phyloP scores from a whole-genome alignment of 1,140 invertebrate genomes.

The Lycorma delicatula region DNA sequence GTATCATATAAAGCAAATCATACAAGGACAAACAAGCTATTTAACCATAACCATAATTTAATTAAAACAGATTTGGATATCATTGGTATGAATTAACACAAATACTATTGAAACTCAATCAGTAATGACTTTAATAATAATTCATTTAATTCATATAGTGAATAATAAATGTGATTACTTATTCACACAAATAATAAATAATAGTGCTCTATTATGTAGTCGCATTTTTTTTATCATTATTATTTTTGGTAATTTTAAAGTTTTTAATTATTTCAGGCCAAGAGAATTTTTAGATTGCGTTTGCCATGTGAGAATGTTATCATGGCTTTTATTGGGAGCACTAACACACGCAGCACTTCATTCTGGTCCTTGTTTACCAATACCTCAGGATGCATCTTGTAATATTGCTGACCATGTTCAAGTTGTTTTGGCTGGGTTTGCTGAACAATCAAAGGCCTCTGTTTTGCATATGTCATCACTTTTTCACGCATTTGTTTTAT shows the following conservation, averaged over 20 bases:
- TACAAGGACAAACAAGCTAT: background rate
- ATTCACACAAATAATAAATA: too few relatives aligned
- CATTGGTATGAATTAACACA: too few relatives aligned
- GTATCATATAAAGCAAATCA: background rate
- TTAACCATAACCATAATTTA: background rate
- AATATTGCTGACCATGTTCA: conserved; percentile 96
- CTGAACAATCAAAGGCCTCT: conserved; percentile 86
- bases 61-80: background rate
- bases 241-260: too few relatives aligned
- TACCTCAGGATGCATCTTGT: conserved; percentile 91
- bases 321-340: conserved; percentile 91
- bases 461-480: conserved; percentile 87
- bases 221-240: too few relatives aligned
- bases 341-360: conserved; percentile 75
- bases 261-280: conserved; percentile 52
- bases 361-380: conserved; percentile 58
- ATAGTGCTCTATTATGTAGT: too few relatives aligned
- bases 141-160: too few relatives aligned
- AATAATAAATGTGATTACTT: too few relatives aligned
- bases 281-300: conserved; percentile 95
- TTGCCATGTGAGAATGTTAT: conserved; percentile 84
- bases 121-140: too few relatives aligned
- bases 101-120: too few relatives aligned
- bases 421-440: conserved; percentile 90
- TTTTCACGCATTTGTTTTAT: conserved; percentile 73